A percentile compares a stretch with the other conserved stretches of the same genome.
Conservation (phyloP, 2,113 vertebrate genomes). For the Menura novaehollandiae region DNA sequence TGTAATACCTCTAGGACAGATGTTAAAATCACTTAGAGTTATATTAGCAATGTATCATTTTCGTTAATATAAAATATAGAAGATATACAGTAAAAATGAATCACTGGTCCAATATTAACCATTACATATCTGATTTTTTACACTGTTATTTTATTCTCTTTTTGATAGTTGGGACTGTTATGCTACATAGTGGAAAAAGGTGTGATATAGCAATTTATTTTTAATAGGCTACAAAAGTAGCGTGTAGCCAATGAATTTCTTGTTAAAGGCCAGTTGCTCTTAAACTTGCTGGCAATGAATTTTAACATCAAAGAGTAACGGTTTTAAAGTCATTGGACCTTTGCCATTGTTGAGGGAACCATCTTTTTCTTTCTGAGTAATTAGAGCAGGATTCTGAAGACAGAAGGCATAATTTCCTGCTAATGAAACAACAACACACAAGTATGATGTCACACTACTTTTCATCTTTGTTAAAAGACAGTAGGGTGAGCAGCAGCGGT, state of each 20-base stretch:
- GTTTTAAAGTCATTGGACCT: neutral
- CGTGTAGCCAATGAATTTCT: neutral
- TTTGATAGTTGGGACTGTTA: neutral
- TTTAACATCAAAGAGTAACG: neutral
- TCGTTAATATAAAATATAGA: constrained; percentile 12
- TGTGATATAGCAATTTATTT: neutral
- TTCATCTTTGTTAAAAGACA: neutral
- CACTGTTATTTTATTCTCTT: neutral
- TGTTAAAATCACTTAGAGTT: constrained; percentile 56
- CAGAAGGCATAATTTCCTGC: neutral
- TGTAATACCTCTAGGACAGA: constrained; percentile 53
- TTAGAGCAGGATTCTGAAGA: neutral
- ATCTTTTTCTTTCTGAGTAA: neutral
- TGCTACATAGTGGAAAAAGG: neutral
- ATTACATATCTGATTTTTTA: neutral
- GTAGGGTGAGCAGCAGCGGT: fast-evolving
- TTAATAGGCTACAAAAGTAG: neutral
- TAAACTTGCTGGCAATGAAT: neutral
- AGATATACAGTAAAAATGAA: neutral
- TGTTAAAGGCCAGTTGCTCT: neutral
- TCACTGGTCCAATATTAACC: neutral
- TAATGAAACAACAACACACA: neutral
- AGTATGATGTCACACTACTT: neutral
- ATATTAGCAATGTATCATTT: constrained; percentile 43
- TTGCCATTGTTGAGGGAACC: neutral